Evolutionary conservation across 2,113 vertebrate genomes (phyloP), one percentile per base, ranked within the genome.

Genomic region (Arenaria interpres): DNA sequence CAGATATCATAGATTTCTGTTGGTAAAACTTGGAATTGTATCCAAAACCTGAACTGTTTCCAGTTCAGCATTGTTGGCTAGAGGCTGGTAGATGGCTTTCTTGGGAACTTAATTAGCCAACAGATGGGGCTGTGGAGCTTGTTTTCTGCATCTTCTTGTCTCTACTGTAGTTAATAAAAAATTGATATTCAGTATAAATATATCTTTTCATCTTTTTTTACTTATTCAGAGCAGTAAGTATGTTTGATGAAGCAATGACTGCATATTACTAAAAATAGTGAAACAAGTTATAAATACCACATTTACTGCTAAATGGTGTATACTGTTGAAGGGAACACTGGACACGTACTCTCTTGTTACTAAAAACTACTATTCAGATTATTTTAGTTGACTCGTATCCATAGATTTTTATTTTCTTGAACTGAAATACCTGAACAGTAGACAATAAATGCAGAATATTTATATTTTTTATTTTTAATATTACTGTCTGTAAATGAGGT

Each of bases 71-170:
- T 23, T 75, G 32, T 6, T 83, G 35, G 6, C 16, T 45, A 8
- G 32, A 35, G 14, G 14, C 68, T 85, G 39, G 3, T 76, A 4
- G 20, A 4, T 64, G 23, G 7, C 43, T 59, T 94, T 73, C 43
- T 28, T 16, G 7, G 21, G 60, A 60, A 69, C 60, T 82, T 84
- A 56, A 32, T 53, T 33, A 63, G 74, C 95, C 97, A 93, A 72
- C 89, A 98, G 96, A 92, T 97, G 97, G 97, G 18, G 77, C 90
- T 93, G 53, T 80, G 85, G 96, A 96, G 80, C 96, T 94, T 95
- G 23, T 80, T 67, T 77, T 63, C 41, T 73, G 48, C 48, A 50
- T 32, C 33, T 48, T 41, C 33, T 32, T 33, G 7, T 35, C 13
- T 72, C 0, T n/a, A 37, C 35, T 79, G 17, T 28, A 46, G 27